Base-by-base conservation (phyloP, 1,140 invertebrate genomes). In the Nixonia krombeini region DNA sequence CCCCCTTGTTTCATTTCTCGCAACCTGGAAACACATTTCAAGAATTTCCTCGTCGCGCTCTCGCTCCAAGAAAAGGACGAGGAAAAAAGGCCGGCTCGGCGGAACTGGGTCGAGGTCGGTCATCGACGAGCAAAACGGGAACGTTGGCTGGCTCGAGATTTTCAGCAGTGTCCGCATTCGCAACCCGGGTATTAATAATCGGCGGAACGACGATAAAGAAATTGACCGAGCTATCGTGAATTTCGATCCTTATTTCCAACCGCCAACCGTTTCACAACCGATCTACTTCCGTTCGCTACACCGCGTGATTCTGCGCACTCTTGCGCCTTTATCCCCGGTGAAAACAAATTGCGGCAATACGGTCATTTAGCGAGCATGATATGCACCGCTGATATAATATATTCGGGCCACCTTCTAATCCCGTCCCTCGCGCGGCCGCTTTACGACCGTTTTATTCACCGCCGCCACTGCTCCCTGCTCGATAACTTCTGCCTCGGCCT, bases 361-460 rank as follows among this genome's bases (percentile, higher is more conserved):
- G 25, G 25, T 26, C 29, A 10, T 31, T 31, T 31, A 31, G 15
- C 7, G 35, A 37, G 58, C n/a, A n/a, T n/a, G n/a, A n/a, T n/a
- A n/a, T n/a, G n/a, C n/a, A n/a, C n/a, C 33, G 41, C 49, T 42
- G 50, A 44, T 57, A 52, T 72, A 70, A 65, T 63, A 68, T 68
- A 72, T 74, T 74, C 58, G 56, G 37, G 50, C 53, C 50, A 18
- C 52, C 58, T 41, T 52, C 68, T 76, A 79, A 74, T 75, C 55
- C 57, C 17, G 21, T 35, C 42, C 16, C 51, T 16, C 57, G 31
- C n/a, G 44, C 42, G 37, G 37, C 41, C 63, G 56, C 75, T 76
- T 73, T 69, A 64, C 56, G 52, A 50, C 40, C 58, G 46, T 72
- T 74, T 77, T 75, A 76, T 79, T 72, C 63, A 74, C 23, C 46